Base-by-base conservation (phyloP, 2,888 invertebrate genomes). In the Acanthacorydalis orientalis region DNA sequence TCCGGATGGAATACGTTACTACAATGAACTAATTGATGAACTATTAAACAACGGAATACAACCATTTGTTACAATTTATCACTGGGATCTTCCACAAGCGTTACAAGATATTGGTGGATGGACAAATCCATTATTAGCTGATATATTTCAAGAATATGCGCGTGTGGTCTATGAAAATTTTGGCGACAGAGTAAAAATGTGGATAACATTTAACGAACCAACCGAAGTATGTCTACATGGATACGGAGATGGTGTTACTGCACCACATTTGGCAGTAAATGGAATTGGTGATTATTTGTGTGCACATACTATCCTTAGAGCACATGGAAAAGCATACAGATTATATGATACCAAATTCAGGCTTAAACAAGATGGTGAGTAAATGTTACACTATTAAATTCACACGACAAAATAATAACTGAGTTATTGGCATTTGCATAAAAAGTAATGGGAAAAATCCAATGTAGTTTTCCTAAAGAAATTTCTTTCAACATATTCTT, bases 281-380 rank as follows among this genome's bases (percentile, higher is more conserved):
- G 77, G 76, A 4, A 70, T 73, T 16, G 75, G 73, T 8, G 72
- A 74, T 53, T 83, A 84, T 59, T 57, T 74, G 34, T 80, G 78
- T 56, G 74, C 74, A 46, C 77, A 80, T 55, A 76, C 73, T 44
- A 61, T 78, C 41, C 63, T 84, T 10, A 69, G 76, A 53, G 75
- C 83, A 1, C 84, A 85, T 56, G 80, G 78, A 2, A 74, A 69
- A 55, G 72, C 74, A 0, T 84, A 77, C 61, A 71, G 74, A 48
- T 58, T 80, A 23, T 83, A 81, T 58, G 68, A 79, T 44, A 62
- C 70, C 7, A 68, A 71, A n/a, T 82, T 75, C 61, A 68, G 73
- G 49, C 53, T 66, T 0, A 56, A 52, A 1, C 77, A 78, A 57
- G 66, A 73, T 49, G 78, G 78, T 64, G 48, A 48, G 44, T 53